These are phyloP conservation scores for Thunnus albacares DNA, from an alignment of 2,797 vertebrate genomes.

Conservation along the genomic window DNA sequence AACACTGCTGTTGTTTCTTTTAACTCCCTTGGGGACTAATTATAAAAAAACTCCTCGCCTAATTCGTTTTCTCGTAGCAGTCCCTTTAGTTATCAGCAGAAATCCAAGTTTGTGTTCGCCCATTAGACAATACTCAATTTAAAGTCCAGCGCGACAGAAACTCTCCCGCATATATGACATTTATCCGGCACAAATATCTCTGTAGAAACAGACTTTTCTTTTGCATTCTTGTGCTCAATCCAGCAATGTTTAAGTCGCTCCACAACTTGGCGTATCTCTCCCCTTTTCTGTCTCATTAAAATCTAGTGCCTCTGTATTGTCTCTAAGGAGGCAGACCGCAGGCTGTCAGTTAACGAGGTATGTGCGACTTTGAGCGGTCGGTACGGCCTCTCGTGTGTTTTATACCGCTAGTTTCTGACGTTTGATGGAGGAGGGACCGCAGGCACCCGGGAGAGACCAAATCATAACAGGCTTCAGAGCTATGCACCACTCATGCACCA, in stretches of 20 bases:
- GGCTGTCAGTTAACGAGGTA: slow-evolving; percentile 63
- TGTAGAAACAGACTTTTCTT: slow-evolving; percentile 44
- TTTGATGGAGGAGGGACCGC: slow-evolving; percentile 87
- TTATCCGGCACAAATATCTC: slow-evolving; percentile 52
- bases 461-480: slow-evolving; percentile 37
- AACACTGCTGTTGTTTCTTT: slow-evolving; percentile 13
- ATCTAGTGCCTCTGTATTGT: slow-evolving; percentile 29
- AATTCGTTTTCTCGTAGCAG: slow-evolving; percentile 46
- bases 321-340: slow-evolving; percentile 55
- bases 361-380: slow-evolving; percentile 63
- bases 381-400: slow-evolving; percentile 81
- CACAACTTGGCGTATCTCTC: slow-evolving; percentile 35
- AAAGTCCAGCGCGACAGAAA: slow-evolving; percentile 52
- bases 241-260: slow-evolving; percentile 31
- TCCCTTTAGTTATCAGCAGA: slow-evolving; percentile 53
- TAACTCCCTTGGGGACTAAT: slow-evolving; percentile 17
- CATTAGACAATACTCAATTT: slow-evolving; percentile 63
- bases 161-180: slow-evolving; percentile 32
- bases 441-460: slow-evolving; percentile 49
- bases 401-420: slow-evolving; percentile 90
- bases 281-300: slow-evolving; percentile 59
- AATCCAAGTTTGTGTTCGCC: slow-evolving; percentile 66
- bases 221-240: slow-evolving; percentile 66
- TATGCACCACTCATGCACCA: slow-evolving; percentile 32
- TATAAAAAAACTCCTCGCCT: slow-evolving; percentile 30